Evolutionary conservation across 2,113 vertebrate genomes (phyloP).

Genomic region (Xiphophorus couchianus): DNA sequence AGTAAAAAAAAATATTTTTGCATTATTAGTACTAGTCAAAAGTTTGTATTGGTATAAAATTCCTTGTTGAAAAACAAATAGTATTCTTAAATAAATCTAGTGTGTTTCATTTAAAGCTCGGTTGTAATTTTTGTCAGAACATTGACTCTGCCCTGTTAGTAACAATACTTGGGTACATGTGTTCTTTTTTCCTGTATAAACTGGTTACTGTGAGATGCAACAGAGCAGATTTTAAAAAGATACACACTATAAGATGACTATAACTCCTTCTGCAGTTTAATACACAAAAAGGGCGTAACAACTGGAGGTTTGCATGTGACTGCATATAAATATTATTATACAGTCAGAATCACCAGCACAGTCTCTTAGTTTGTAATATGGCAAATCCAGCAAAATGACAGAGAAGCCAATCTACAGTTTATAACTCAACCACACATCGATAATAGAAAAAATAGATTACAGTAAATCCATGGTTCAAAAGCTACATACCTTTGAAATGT

Average conservation of each 20-base stretch:
- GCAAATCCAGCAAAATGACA: constrained; percentile 53
- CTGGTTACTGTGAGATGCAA: constrained; percentile 18
- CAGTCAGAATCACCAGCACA: constrained; percentile 39
- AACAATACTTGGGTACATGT: constrained; percentile 8
- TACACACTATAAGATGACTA: constrained; percentile 47
- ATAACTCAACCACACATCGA: constrained; percentile 80
- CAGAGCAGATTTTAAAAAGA: constrained; percentile 4
- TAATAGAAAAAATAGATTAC: constrained; percentile 78
- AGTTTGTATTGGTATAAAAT: background rate
- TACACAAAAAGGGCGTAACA: constrained; percentile 41
- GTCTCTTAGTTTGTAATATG: constrained; percentile 64
- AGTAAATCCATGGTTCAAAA: constrained; percentile 78
- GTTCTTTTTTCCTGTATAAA: constrained; percentile 2
- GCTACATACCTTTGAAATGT: constrained; percentile 80
- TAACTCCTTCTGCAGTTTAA: constrained; percentile 20
- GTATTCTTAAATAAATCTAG: background rate
- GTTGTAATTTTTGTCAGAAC: constrained; percentile 18
- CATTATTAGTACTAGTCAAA: background rate
- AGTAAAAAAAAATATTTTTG: background rate
- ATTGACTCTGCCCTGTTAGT: constrained; percentile 25
- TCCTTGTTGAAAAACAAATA: background rate
- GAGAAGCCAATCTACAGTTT: constrained; percentile 75
- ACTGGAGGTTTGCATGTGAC: constrained; percentile 58
- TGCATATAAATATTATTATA: constrained; percentile 66
- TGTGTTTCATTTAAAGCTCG: background rate